Evolutionary conservation across 37 sponge, comb jelly and placozoan species (phyloP).

Genomic region (Oscarella lobularis): DNA sequence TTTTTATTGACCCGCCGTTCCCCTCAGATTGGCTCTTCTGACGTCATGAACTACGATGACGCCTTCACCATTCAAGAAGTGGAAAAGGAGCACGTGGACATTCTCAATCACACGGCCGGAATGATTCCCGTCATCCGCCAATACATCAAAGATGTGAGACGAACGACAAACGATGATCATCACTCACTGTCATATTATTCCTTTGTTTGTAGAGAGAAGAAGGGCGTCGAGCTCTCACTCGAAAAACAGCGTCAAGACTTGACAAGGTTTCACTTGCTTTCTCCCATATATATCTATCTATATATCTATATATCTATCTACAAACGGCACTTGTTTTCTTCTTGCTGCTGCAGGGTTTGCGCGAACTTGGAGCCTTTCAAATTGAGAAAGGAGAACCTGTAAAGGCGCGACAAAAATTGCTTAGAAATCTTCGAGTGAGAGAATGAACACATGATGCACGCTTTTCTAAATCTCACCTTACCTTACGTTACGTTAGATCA

Average conservation of each 20-base stretch:
- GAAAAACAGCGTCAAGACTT: too few relatives aligned
- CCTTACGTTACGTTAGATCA: constrained; percentile 9
- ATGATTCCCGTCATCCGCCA: constrained; percentile 46
- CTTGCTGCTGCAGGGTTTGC: constrained; percentile 14
- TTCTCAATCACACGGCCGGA: constrained; percentile 55
- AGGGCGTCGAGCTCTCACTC: too few relatives aligned
- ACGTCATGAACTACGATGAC: constrained; percentile 48
- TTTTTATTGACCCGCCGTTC: background rate
- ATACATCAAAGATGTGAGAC: constrained; percentile 21
- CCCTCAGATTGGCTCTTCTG: constrained; percentile 13
- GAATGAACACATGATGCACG: background rate
- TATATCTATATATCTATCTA: too few relatives aligned
- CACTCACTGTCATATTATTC: background rate
- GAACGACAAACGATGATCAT: background rate
- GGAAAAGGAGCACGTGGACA: constrained; percentile 34
- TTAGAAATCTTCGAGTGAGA: constrained; percentile 47
- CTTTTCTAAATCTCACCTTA: background rate
- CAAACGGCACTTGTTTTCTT: too few relatives aligned
- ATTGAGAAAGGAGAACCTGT: constrained; percentile 3
- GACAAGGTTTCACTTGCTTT: too few relatives aligned
- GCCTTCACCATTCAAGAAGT: constrained; percentile 62
- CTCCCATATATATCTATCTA: too few relatives aligned
- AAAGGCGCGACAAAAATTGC: constrained; percentile 54
- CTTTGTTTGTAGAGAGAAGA: constrained; percentile 2
- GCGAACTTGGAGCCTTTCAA: constrained; percentile 14